phyloP scores from a whole-genome alignment of 2,113 vertebrate species.

The Xenopus laevis region DNA sequence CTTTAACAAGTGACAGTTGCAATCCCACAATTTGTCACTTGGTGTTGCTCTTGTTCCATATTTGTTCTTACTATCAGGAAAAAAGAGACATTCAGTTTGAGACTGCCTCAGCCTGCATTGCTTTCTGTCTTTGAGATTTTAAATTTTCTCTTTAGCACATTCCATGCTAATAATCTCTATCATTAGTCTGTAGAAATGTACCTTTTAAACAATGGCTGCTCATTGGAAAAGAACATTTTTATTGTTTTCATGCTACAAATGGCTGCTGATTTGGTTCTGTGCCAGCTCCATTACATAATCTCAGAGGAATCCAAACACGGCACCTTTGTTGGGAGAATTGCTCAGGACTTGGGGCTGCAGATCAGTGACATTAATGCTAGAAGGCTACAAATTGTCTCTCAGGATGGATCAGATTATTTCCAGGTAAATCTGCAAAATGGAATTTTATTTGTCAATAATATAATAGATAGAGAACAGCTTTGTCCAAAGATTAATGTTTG shows the following conservation, averaged over 20 bases:
- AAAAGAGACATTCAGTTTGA: neutral
- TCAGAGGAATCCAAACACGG: conserved; percentile 30
- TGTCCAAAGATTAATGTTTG: conserved; percentile 58
- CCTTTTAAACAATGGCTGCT: neutral
- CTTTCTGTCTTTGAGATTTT: too few species aligned
- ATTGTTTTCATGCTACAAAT: conserved; percentile 24
- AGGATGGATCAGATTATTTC: conserved; percentile 53
- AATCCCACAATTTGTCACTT: neutral
- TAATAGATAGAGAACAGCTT: conserved; percentile 62
- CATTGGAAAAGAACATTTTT: neutral
- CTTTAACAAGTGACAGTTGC: neutral
- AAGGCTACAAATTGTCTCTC: conserved; percentile 12
- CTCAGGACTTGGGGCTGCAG: conserved; percentile 20
- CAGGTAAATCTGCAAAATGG: conserved; percentile 73
- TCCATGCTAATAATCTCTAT: too few species aligned
- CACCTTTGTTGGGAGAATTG: conserved; percentile 32
- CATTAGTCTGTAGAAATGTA: neutral
- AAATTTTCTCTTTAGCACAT: too few species aligned
- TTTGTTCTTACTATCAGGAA: neutral
- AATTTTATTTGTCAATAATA: conserved; percentile 64
- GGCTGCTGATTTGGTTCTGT: conserved; percentile 14
- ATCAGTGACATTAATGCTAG: conserved; percentile 27
- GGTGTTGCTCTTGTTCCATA: conserved; percentile 2
- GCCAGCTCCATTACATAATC: conserved; percentile 30
- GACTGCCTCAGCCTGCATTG: too few species aligned